Conservation (phyloP, 2,113 vertebrate species). For the Clarias batrachus region DNA sequence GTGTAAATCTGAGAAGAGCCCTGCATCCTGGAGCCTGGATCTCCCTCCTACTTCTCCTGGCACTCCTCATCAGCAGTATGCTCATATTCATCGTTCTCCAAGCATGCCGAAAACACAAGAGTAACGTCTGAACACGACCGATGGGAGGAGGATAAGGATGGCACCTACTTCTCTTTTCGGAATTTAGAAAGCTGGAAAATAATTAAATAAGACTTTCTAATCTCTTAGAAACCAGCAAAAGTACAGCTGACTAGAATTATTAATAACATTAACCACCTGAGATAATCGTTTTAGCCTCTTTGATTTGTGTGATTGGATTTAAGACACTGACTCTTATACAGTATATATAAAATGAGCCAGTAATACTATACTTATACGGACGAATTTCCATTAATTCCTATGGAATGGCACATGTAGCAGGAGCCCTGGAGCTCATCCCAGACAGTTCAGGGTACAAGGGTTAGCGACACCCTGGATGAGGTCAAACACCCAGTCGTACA, state of each 20-base stretch:
- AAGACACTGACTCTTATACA: too few relatives aligned
- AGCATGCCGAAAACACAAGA: constrained; percentile 15
- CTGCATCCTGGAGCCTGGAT: constrained; percentile 63
- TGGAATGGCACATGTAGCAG: background rate
- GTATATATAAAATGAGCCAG: background rate
- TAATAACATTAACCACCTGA: background rate
- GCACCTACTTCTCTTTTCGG: background rate
- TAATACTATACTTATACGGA: background rate
- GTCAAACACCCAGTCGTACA: too few relatives aligned
- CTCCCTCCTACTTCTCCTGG: constrained; percentile 53
- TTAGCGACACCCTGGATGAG: too few relatives aligned
- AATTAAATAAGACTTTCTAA: background rate
- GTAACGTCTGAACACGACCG: constrained; percentile 16
- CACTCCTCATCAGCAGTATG: constrained; percentile 25
- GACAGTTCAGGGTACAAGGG: background rate
- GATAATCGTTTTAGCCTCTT: background rate
- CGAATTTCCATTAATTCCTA: background rate
- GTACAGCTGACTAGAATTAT: background rate
- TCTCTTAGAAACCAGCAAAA: background rate
- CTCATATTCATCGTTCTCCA: constrained; percentile 38
- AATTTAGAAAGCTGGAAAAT: too few relatives aligned
- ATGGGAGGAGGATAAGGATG: constrained; percentile 2
- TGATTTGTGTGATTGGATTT: background rate
- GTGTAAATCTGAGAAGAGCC: constrained; percentile 19
- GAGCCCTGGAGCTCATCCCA: background rate